Evolutionary conservation across 1,140 invertebrate species (phyloP), one percentile per base, ranked within the genome.

Genomic region (Brachionus rotundiformis): DNA sequence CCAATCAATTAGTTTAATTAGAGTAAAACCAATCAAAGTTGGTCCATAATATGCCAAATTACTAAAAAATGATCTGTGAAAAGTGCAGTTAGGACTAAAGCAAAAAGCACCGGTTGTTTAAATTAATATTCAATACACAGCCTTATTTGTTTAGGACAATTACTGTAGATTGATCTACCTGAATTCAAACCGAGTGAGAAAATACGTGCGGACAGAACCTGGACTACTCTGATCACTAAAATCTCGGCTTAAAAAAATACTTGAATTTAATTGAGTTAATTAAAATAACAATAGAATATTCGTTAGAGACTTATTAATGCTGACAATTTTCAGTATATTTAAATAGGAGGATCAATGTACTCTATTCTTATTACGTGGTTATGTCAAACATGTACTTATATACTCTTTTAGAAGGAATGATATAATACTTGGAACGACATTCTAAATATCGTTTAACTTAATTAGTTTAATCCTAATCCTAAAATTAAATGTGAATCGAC

Each of bases 201-300:
- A 44, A 44, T 54, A 16, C 10, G 36, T 29, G 39, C 68, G n/a
- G 63, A 19, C 29, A 7, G 19, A 54, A 3, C 8, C n/a, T 5
- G 19, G 2, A 54, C 16, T 2, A 54, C 47, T 54, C 47, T 54
- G 47, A 54, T 54, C 47, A 6, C 16, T 3, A 49, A 63, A 63
- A 63, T 31, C 61, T 63, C 29, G 29, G 61, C 61, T 63, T 33
- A 63, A 11, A 73, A 73, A 41, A 73, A 44, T 19, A 73, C 68
- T 73, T 41, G 39, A 73, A 73, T 73, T 73, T 25, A 44, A 73
- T 25, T 73, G 23, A 73, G 41, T 73, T 29, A 73, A 73, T 25
- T 44, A 44, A 13, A 73, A 73, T 73, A 73, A 73, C 68, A 73
- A 73, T 73, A 47, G 68, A 73, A 73, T 73, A 73, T 73, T 73